Conservation (phyloP, 2,113 vertebrate species). For the Zosterops hypoxanthus region DNA sequence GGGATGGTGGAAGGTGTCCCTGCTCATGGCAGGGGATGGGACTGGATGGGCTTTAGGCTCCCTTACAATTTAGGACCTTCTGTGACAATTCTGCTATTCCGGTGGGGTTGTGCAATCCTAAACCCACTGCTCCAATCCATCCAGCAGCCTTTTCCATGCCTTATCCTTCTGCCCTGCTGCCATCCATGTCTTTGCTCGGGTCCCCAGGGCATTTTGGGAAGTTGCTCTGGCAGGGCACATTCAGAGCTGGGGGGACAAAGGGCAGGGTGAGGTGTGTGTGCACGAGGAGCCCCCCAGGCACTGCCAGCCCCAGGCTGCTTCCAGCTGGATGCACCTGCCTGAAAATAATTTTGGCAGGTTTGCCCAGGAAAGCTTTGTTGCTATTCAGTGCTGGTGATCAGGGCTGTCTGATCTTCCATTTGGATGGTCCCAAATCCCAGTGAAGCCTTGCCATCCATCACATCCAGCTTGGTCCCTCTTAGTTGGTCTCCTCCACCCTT, state of each 20-base stretch:
- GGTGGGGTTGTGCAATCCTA: not conserved
- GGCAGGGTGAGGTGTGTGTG: not conserved
- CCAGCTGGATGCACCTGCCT: not conserved
- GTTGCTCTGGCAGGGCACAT: accelerated
- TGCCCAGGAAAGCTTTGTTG: not conserved
- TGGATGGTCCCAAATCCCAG: not conserved
- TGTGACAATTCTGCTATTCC: not conserved
- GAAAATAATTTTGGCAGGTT: not conserved
- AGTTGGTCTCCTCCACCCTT: not conserved
- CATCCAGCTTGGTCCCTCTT: not conserved
- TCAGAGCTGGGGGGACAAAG: not conserved
- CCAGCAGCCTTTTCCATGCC: not conserved
- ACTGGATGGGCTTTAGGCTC: accelerated
- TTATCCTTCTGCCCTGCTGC: not conserved
- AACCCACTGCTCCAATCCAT: accelerated
- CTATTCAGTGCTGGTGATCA: not conserved
- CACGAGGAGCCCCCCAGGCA: not conserved
- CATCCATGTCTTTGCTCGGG: not conserved
- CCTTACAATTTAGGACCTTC: not conserved
- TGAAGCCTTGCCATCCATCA: accelerated
- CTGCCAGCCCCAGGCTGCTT: not conserved
- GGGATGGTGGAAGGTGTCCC: accelerated
- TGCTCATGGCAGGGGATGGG: accelerated
- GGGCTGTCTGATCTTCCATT: not conserved
- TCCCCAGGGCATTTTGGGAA: not conserved